phyloP scores from a whole-genome alignment of 2,113 vertebrate genomes.

The Pterocles gutturalis region DNA sequence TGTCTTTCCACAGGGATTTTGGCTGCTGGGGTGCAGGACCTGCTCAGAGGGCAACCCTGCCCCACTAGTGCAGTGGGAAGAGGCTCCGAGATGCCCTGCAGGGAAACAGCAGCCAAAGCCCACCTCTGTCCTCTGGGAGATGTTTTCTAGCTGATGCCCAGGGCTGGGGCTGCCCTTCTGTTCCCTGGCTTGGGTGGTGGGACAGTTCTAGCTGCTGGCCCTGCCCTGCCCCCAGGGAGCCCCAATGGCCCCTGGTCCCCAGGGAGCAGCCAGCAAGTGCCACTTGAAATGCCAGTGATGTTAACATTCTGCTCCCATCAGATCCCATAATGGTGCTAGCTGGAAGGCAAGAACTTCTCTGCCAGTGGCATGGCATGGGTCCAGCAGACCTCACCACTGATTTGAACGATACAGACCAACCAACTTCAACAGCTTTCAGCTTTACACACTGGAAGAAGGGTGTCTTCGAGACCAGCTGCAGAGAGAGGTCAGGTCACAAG shows the following conservation, averaged over 20 bases:
- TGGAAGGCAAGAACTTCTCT: not conserved
- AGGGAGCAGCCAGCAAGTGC: not conserved
- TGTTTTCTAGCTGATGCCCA: not conserved
- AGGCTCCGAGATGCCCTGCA: not conserved
- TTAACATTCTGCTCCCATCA: rapidly evolving
- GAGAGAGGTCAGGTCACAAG: not conserved
- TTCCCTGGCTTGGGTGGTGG: not conserved
- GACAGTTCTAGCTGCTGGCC: not conserved
- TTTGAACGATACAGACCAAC: not conserved
- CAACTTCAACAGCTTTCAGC: not conserved
- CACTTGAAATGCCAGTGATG: rapidly evolving
- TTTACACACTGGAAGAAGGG: not conserved
- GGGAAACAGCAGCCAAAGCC: not conserved
- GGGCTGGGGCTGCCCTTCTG: not conserved
- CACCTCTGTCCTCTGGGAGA: not conserved
- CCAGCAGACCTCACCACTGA: not conserved
- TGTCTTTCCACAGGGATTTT: not conserved
- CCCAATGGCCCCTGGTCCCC: not conserved
- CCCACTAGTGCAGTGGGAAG: rapidly evolving
- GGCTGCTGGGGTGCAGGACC: rapidly evolving
- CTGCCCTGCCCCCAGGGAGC: not conserved
- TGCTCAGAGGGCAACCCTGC: not conserved
- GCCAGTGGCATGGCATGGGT: not conserved
- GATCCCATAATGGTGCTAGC: rapidly evolving
- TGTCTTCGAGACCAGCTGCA: not conserved